These are phyloP conservation scores for Oryzias javanicus DNA, from an alignment of 2,113 vertebrate genomes.

Conservation along the genomic window DNA sequence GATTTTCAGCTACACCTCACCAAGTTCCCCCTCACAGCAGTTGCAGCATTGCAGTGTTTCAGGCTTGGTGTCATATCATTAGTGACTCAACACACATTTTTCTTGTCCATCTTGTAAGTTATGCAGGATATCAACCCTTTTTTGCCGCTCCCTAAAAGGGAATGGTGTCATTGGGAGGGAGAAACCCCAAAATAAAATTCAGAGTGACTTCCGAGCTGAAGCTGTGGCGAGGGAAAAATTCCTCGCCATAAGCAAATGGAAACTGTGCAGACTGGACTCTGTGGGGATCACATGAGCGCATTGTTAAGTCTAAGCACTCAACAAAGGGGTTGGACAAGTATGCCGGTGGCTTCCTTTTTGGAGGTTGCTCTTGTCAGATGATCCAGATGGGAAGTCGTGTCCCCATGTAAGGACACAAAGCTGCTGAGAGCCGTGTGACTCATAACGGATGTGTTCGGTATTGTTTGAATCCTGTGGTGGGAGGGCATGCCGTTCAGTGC, in stretches of 20 bases:
- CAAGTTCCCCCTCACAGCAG: too few species aligned
- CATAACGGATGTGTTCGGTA: slow-evolving; percentile 1
- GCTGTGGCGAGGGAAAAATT: slow-evolving; percentile 4
- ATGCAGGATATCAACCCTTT: too few species aligned
- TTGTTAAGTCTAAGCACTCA: background rate
- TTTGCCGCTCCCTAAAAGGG: too few species aligned
- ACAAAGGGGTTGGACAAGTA: background rate
- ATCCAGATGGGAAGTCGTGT: background rate
- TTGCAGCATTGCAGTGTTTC: too few species aligned
- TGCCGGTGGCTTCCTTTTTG: background rate
- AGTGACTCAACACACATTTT: too few species aligned
- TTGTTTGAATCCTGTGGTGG: slow-evolving; percentile 33
- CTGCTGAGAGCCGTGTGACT: background rate
- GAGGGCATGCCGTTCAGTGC: background rate
- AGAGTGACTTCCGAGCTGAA: background rate
- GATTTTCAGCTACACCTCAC: too few species aligned
- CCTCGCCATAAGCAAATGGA: background rate
- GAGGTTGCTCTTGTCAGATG: background rate
- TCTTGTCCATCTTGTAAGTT: too few species aligned
- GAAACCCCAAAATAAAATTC: slow-evolving; percentile 15
- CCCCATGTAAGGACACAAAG: slow-evolving; percentile 13
- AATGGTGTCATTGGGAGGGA: background rate
- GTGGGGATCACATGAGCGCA: background rate
- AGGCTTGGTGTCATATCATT: too few species aligned
- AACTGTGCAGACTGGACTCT: background rate